Percentiles rank a stretch among this genome's conserved stretches.
phyloP scores from a whole-genome alignment of 2,113 vertebrate species.

The Cynoglossus semilaevis region DNA sequence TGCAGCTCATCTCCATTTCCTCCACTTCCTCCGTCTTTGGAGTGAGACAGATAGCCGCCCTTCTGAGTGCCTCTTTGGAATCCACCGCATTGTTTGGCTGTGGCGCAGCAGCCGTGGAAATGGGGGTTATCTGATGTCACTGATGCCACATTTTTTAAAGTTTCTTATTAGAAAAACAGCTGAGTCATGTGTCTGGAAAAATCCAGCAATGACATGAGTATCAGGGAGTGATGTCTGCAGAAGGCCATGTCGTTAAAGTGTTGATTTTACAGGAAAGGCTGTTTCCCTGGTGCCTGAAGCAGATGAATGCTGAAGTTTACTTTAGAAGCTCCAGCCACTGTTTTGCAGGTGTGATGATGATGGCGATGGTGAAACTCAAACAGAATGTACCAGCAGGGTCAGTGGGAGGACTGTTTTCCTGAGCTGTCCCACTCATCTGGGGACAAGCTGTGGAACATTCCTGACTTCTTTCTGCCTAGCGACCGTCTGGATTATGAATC shows the following conservation, averaged over 20 bases:
- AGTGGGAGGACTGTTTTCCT: constrained; percentile 11
- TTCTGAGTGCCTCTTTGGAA: constrained; percentile 37
- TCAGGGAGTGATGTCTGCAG: background rate
- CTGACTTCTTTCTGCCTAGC: background rate
- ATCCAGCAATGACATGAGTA: background rate
- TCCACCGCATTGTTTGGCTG: constrained; percentile 35
- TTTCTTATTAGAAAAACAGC: no score
- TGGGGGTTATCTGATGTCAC: constrained; percentile 22
- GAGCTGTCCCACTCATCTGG: constrained; percentile 40
- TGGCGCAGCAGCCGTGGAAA: constrained; percentile 36
- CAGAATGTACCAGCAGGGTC: constrained; percentile 18
- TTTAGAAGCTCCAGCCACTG: constrained; percentile 12
- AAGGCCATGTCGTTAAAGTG: constrained; percentile 31
- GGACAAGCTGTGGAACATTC: constrained; percentile 36
- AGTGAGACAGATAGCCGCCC: constrained; percentile 38
- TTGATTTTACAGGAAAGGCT: constrained; percentile 22
- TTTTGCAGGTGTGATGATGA: constrained; percentile 18
- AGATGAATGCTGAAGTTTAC: constrained; percentile 48
- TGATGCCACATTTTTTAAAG: background rate
- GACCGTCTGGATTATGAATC: background rate
- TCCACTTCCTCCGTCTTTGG: constrained; percentile 37
- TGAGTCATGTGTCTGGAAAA: background rate
- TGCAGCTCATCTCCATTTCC: constrained; percentile 51
- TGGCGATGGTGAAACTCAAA: constrained; percentile 1
- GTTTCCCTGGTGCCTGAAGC: constrained; percentile 21